Conservation (phyloP, 2,113 vertebrate species). For the Phalacrocorax carbo region DNA sequence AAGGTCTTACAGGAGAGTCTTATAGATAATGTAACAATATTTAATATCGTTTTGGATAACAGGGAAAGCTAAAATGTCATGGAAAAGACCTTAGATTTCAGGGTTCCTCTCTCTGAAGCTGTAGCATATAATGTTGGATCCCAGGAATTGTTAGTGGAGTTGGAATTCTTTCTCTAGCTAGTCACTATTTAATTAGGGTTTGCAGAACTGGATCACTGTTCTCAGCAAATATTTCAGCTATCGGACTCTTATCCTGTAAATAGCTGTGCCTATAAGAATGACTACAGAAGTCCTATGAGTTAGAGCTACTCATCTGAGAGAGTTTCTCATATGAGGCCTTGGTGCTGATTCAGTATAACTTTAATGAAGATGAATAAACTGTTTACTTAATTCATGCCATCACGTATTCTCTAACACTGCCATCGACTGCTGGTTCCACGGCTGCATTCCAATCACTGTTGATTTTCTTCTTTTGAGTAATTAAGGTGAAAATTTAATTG, state of each 20-base stretch:
- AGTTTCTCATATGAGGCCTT: neutral
- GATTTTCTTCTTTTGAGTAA: slow-evolving; percentile 16
- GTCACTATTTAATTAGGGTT: neutral
- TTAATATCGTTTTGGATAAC: neutral
- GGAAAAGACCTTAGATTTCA: neutral
- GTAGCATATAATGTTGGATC: neutral
- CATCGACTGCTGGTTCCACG: neutral
- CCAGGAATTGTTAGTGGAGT: neutral
- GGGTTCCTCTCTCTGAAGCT: neutral
- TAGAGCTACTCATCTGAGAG: neutral
- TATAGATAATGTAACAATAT: neutral
- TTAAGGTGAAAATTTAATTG: neutral
- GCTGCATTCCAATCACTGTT: neutral
- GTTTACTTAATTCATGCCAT: neutral
- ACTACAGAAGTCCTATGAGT: neutral
- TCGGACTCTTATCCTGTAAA: neutral
- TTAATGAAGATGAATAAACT: neutral
- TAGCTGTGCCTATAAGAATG: neutral
- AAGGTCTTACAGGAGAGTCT: neutral
- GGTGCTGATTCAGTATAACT: slow-evolving; percentile 1
- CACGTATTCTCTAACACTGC: neutral
- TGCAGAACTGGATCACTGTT: neutral
- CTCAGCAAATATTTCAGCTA: neutral
- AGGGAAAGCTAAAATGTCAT: neutral
- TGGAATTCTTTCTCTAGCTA: neutral